These are phyloP conservation scores for Hydropsyche betteni DNA, from an alignment of 2,888 invertebrate species.

Conservation along the genomic window DNA sequence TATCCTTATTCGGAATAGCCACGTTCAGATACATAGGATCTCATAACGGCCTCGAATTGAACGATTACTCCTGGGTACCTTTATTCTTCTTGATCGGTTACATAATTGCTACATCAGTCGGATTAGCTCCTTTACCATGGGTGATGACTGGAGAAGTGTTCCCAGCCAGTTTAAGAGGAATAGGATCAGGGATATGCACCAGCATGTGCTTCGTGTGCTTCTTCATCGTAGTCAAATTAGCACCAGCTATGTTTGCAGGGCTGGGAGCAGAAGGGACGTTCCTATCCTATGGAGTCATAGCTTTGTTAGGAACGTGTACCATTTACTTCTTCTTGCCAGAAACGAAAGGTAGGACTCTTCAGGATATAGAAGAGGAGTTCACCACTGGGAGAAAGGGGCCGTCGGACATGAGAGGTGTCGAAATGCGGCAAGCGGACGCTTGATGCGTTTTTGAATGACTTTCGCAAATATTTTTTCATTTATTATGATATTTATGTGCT, in stretches of 20 bases:
- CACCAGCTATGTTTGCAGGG: constrained; percentile 67
- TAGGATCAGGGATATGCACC: constrained; percentile 74
- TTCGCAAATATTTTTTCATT: background rate
- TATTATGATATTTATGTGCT: background rate
- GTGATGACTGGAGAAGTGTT: constrained; percentile 80
- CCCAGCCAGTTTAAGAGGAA: constrained; percentile 68
- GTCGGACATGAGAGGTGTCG: background rate
- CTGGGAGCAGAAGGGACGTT: constrained; percentile 73
- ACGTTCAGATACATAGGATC: constrained; percentile 61
- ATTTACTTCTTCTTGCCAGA: constrained; percentile 73
- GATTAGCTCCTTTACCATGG: constrained; percentile 76
- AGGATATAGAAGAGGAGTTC: constrained; percentile 73
- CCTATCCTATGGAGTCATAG: constrained; percentile 68
- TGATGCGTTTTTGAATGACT: background rate
- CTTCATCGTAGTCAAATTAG: constrained; percentile 74
- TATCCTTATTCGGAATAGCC: constrained; percentile 69
- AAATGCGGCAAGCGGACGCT: background rate
- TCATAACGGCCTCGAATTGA: constrained; percentile 54
- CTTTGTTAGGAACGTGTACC: constrained; percentile 67
- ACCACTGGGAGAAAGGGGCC: constrained; percentile 47
- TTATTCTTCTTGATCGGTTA: constrained; percentile 67
- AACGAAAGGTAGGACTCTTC: constrained; percentile 73
- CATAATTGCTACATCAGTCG: constrained; percentile 69
- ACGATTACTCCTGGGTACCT: constrained; percentile 64
- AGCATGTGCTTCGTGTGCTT: constrained; percentile 72